Evolutionary conservation across 2,113 vertebrate genomes (phyloP).

Genomic region (Ibidorhyncha struthersii): DNA sequence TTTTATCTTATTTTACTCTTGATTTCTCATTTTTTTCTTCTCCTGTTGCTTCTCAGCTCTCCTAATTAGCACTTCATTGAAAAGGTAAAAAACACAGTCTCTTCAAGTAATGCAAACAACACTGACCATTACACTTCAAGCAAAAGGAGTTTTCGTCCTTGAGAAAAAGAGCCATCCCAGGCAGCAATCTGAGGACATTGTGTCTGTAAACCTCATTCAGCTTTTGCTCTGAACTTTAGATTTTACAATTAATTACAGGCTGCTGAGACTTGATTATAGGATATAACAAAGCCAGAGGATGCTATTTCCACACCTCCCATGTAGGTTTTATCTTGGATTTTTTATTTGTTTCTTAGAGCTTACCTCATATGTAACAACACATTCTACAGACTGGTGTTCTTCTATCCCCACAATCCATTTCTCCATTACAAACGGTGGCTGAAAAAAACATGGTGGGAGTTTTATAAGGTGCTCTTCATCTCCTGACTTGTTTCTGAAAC

Average conservation of each 20-base stretch:
- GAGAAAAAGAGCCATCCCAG: not conserved
- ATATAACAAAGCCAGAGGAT: slow-evolving; percentile 13
- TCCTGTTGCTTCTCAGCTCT: slow-evolving; percentile 23
- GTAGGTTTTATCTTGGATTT: slow-evolving; percentile 2
- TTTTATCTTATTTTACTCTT: slow-evolving; percentile 5
- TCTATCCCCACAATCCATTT: slow-evolving; percentile 92
- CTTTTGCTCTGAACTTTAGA: slow-evolving; percentile 28
- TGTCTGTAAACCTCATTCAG: slow-evolving; percentile 32
- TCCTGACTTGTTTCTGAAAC: not conserved
- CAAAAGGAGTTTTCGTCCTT: slow-evolving; percentile 5
- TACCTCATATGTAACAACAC: slow-evolving; percentile 92
- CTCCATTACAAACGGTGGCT: slow-evolving; percentile 99
- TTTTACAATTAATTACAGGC: slow-evolving; percentile 46
- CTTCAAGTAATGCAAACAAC: slow-evolving; percentile 4
- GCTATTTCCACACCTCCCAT: not conserved
- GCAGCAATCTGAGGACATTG: not conserved
- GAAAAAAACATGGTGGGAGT: slow-evolving; percentile 56
- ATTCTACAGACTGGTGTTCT: slow-evolving; percentile 88
- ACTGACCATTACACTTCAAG: slow-evolving; percentile 6
- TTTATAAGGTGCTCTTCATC: not conserved
- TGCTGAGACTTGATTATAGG: slow-evolving; percentile 18
- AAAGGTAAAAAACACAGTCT: slow-evolving; percentile 6
- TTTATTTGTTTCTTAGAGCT: slow-evolving; percentile 35
- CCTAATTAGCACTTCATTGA: slow-evolving; percentile 37
- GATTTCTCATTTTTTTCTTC: slow-evolving; percentile 9